phyloP scores from a whole-genome alignment of 2,113 vertebrate genomes.

The Nyctereutes procyonoides region DNA sequence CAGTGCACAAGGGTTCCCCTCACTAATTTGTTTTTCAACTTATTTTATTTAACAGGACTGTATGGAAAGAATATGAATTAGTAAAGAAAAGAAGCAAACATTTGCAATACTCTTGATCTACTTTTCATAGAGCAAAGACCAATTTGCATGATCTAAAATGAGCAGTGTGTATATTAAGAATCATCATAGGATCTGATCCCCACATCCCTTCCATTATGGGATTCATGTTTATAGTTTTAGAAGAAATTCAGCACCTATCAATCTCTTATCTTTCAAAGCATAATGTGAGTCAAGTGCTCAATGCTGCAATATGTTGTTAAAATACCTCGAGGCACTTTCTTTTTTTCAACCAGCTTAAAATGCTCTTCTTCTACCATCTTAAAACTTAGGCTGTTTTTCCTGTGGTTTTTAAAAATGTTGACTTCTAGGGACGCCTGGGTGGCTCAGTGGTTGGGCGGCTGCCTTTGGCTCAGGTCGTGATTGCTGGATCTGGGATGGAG shows the following conservation, averaged over 20 bases:
- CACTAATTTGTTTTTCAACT: conserved; percentile 36
- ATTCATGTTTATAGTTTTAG: conserved; percentile 37
- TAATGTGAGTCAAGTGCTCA: conserved; percentile 12
- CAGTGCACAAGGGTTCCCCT: background rate
- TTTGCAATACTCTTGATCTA: conserved; percentile 16
- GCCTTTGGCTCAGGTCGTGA: background rate
- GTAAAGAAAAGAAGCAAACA: background rate
- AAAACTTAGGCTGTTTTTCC: background rate
- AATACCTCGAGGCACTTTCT: conserved; percentile 22
- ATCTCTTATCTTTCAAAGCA: background rate
- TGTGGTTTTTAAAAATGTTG: conserved; percentile 13
- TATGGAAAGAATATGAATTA: conserved; percentile 17
- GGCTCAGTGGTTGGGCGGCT: background rate
- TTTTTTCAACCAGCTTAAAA: conserved; percentile 35
- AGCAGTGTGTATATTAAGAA: background rate
- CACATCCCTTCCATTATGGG: background rate
- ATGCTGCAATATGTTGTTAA: conserved; percentile 31
- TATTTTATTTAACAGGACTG: conserved; percentile 39
- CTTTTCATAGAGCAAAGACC: conserved; percentile 17
- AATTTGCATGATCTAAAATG: conserved; percentile 51
- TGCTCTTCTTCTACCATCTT: conserved; percentile 29
- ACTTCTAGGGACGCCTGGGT: background rate
- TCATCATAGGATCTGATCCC: background rate
- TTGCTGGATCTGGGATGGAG: background rate
- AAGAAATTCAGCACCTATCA: conserved; percentile 9